A percentile compares a stretch with the other conserved stretches of the same genome.
Evolutionary conservation across 2,888 invertebrate genomes (phyloP).

Genomic region (Monoplex corrugatus): DNA sequence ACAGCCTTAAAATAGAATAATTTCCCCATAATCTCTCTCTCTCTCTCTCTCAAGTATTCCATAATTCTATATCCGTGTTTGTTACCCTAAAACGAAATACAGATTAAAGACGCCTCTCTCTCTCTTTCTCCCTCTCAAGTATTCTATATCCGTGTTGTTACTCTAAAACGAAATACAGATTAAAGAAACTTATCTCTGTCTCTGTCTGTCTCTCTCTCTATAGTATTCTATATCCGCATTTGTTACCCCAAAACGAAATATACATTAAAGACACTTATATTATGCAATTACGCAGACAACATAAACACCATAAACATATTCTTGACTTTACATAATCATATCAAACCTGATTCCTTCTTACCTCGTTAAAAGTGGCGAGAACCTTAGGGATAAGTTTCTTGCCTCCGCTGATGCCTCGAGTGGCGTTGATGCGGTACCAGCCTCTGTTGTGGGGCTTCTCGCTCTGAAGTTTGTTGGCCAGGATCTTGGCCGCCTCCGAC

Average conservation of each 20-base stretch:
- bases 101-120: too few species aligned
- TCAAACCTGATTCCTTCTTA: too few species aligned
- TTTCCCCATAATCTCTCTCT: too few species aligned
- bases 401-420: conserved; percentile 83
- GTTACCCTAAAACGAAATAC: too few species aligned
- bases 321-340: too few species aligned
- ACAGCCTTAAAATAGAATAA: not conserved
- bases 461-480: conserved; percentile 83
- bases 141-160: not conserved
- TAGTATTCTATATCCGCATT: not conserved
- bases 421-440: conserved; percentile 85
- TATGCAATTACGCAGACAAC: too few species aligned
- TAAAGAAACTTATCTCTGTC: not conserved
- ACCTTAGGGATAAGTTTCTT: conserved; percentile 82
- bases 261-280: too few species aligned
- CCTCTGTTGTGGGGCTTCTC: conserved; percentile 83
- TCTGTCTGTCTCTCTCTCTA: not conserved
- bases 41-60: too few species aligned
- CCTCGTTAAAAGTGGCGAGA: conserved; percentile 82
- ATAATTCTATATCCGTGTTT: too few species aligned
- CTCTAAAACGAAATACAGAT: too few species aligned
- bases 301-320: too few species aligned
- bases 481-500: conserved; percentile 84
- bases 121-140: not conserved
- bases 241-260: too few species aligned